Evolutionary conservation across 2,797 vertebrate genomes (phyloP).

Genomic region (Phrynocephalus guinanensis): DNA sequence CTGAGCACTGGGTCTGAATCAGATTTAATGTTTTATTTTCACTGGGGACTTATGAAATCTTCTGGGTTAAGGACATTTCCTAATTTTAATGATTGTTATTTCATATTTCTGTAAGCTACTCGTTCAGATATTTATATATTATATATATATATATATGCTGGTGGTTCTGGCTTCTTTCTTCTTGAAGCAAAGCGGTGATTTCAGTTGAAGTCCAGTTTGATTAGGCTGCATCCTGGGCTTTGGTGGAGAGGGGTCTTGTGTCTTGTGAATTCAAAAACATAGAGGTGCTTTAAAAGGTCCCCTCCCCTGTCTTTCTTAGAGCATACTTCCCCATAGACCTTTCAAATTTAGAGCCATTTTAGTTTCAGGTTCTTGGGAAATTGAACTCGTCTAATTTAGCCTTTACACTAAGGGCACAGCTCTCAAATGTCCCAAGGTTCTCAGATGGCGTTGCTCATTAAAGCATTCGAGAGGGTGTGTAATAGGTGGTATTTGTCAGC

Average conservation of each 20-base stretch:
- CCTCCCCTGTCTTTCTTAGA: neutral
- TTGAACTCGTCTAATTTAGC: neutral
- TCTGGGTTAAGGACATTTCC: neutral
- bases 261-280: too few species aligned
- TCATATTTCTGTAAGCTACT: neutral
- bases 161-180: too few species aligned
- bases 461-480: too few species aligned
- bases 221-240: too few species aligned
- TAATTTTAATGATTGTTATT: slow-evolving; percentile 7
- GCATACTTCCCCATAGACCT: neutral
- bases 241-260: too few species aligned
- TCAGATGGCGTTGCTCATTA: neutral
- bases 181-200: too few species aligned
- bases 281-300: neutral
- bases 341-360: neutral
- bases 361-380: neutral
- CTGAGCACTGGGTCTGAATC: slow-evolving; percentile 2
- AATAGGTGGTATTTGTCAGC: too few species aligned
- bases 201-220: too few species aligned
- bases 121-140: too few species aligned
- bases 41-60: neutral
- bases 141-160: too few species aligned
- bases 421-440: neutral
- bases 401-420: neutral
- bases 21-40: neutral